phyloP scores from a whole-genome alignment of 2,888 invertebrate species.

The Oxycera nigricornis region DNA sequence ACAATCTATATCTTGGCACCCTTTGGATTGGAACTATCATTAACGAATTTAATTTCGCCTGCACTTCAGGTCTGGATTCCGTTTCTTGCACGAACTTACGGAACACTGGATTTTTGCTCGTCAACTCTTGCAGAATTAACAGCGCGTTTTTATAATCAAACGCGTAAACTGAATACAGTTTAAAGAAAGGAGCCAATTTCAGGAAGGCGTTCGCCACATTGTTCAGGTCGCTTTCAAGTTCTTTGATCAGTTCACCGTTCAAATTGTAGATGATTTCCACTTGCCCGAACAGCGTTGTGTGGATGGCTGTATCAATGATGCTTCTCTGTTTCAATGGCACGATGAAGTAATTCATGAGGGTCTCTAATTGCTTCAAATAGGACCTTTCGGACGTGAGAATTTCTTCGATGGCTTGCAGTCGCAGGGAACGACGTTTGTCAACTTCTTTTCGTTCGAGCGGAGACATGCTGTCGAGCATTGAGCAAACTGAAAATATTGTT shows the following conservation, averaged over 20 bases:
- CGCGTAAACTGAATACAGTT: constrained; percentile 79
- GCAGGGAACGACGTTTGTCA: constrained; percentile 57
- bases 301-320: constrained; percentile 63
- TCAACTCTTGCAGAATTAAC: constrained; percentile 66
- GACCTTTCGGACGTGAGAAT: constrained; percentile 74
- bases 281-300: constrained; percentile 69
- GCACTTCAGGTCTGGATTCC: constrained; percentile 74
- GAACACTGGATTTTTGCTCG: constrained; percentile 64
- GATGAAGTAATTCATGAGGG: constrained; percentile 70
- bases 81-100: constrained; percentile 68
- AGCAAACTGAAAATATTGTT: constrained; percentile 62
- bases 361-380: constrained; percentile 72
- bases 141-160: constrained; percentile 74
- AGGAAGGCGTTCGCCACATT: constrained; percentile 72
- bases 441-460: constrained; percentile 53
- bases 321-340: constrained; percentile 65
- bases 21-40: constrained; percentile 81
- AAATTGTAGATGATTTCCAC: constrained; percentile 70
- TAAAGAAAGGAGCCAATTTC: constrained; percentile 77
- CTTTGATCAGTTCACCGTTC: constrained; percentile 68
- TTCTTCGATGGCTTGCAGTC: constrained; percentile 70
- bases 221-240: constrained; percentile 65
- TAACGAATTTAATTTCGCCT: constrained; percentile 72
- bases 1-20: constrained; percentile 76
- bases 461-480: constrained; percentile 63